Evolutionary conservation across 2,888 invertebrate species (phyloP), one percentile per base, ranked within the genome.

Genomic region (Pogonocherus hispidulus): DNA sequence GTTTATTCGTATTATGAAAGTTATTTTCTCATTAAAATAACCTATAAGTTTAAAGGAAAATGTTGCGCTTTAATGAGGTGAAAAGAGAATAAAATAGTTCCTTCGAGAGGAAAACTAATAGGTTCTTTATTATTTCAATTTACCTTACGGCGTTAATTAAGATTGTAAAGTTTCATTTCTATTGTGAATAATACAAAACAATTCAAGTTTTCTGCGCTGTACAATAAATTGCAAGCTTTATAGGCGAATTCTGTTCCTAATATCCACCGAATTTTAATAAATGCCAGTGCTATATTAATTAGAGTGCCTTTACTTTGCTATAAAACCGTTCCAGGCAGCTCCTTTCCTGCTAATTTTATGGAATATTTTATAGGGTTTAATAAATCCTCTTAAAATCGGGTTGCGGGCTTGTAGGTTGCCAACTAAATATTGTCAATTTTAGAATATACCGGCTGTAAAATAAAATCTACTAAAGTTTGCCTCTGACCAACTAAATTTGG

Each of bases 221-320:
- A n/a, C 37, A 46, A 57, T 57, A 57, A 57, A 57, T 57, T 57
- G 37, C 57, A 46, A 44, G 57, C 16, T 57, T 57, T 57, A 41
- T 23, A 27, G 16, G 41, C 46, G 37, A 57, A 57, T 18, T 57
- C 14, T 46, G 20, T 46, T 57, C 46, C 44, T 46, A 23, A 57
- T 22, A 44, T 57, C 16, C 27, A 23, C 57, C 44, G 37, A 57
- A 57, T 57, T 46, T 57, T 14, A 44, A 23, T 57, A 44, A 57
- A 57, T 46, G 46, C 57, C 57, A 46, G 57, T 44, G 44, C 44
- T 57, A 46, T 57, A 57, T 57, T 57, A 57, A 57, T 57, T 57
- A 57, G 44, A 57, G 46, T 57, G 57, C 22, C 16, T 44, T 46
- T 22, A 46, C 46, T 27, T 57, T 44, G 57, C 46, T 44, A 44